Percentiles rank a stretch among this genome's conserved stretches.
These are phyloP conservation scores for Saxidomus purpurata DNA, from an alignment of 1,140 invertebrate species.

Conservation along the genomic window DNA sequence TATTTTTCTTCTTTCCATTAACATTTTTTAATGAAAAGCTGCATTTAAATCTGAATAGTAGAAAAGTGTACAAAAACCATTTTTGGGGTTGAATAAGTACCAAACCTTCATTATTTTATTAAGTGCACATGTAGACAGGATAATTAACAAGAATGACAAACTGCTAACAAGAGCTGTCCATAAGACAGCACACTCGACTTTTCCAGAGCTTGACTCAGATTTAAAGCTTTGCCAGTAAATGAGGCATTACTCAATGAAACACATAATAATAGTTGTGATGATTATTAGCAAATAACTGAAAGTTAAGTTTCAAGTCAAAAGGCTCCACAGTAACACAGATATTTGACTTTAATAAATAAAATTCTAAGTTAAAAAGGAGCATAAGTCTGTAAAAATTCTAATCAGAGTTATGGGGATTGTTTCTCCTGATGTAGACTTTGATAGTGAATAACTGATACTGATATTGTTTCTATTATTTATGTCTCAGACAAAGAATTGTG, in stretches of 20 bases:
- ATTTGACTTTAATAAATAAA: neutral
- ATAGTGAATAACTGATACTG: no score
- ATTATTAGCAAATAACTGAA: neutral
- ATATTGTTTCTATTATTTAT: no score
- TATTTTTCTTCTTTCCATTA: neutral
- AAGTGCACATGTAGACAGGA: slow-evolving; percentile 4
- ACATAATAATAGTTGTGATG: slow-evolving; percentile 1
- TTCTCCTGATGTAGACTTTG: no score
- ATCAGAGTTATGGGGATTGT: no score
- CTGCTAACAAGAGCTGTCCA: neutral
- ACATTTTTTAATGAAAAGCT: neutral
- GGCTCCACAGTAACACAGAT: neutral
- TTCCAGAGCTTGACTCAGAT: neutral
- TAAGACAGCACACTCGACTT: neutral
- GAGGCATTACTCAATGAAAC: neutral
- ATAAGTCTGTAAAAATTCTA: no score
- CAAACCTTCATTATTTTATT: neutral
- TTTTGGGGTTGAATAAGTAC: neutral
- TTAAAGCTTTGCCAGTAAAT: neutral
- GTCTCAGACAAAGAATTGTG: no score
- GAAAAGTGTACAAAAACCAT: slow-evolving; percentile 5
- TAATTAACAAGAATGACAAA: slow-evolving; percentile 6
- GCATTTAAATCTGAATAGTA: slow-evolving; percentile 1
- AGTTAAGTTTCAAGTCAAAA: neutral
- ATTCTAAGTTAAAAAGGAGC: no score